These are phyloP conservation scores for Gymnorhina tibicen DNA, from an alignment of 2,113 vertebrate genomes.

Conservation along the genomic window DNA sequence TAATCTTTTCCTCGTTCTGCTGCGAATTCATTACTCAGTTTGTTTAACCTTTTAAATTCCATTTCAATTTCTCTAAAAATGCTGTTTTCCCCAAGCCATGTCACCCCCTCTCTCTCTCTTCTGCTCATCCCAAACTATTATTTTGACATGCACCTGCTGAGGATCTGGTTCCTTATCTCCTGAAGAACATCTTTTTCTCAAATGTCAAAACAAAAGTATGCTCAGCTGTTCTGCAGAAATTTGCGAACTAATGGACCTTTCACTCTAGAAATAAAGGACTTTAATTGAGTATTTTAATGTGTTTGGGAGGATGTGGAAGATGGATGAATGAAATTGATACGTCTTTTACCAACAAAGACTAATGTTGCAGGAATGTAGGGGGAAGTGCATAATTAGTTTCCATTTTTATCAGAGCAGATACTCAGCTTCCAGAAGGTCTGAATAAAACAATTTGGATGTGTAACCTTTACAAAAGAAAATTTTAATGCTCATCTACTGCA, in stretches of 20 bases:
- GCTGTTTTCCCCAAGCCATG: not conserved
- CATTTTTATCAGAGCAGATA: not conserved
- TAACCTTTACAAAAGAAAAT: not conserved
- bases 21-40: not conserved
- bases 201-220: not conserved
- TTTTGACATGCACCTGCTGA: not conserved
- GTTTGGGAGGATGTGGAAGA: not conserved
- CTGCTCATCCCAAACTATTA: not conserved
- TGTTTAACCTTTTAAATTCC: not conserved
- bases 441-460: not conserved
- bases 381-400: not conserved
- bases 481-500: not conserved
- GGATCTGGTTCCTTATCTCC: not conserved
- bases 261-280: constrained; percentile 1
- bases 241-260: constrained; percentile 39
- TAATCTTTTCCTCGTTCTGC: not conserved
- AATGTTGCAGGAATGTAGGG: not conserved
- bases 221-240: constrained; percentile 6
- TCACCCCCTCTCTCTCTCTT: not conserved
- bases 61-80: not conserved
- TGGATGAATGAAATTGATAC: not conserved
- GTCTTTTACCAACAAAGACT: not conserved
- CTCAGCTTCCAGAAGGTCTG: not conserved
- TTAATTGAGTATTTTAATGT: not conserved
- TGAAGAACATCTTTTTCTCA: not conserved